Evolutionary conservation across 2,888 invertebrate species (phyloP), one percentile per base, ranked within the genome.

Genomic region (Charanyca ferruginea): DNA sequence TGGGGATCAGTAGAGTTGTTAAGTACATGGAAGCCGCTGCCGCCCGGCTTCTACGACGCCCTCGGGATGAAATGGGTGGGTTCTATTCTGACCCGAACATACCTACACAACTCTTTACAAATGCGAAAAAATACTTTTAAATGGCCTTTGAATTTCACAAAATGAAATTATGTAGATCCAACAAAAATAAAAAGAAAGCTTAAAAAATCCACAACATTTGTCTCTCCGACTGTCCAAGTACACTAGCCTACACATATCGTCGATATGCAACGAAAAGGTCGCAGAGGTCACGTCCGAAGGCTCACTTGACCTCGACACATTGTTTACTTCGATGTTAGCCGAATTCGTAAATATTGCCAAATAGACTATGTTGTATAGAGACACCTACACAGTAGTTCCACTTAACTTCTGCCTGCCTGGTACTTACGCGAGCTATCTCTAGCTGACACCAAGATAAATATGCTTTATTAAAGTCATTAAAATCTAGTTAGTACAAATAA

Each of bases 331-430:
- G 42, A 63, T 62, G 61, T 61, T 64, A 70, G n/a, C 49, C 47
- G 64, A 63, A 70, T 73, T 69, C 49, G 48, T 58, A 74, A 58
- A 64, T 59, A 77, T 80, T 80, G 59, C 73, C 45, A 71, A 79
- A 80, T 49, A 72, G 9, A 23, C 38, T 20, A 38, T n/a, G 13
- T 8, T 16, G 9, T 13, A 0, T 18, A 28, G 9, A 1, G 7
- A 25, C 18, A 32, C 1, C 16, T 22, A 9, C 2, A 44, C 42
- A 38, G 52, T 66, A 66, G 42, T 13, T 53, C 42, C 8, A 53
- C n/a, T 23, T 48, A 32, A 16, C 38, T 38, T 38, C 16, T 38
- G 38, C 38, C 4, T 38, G 38, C 38, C 38, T 38, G 5, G 38
- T 32, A 32, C 32, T 2, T 32, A 1, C 32, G 3, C n/a, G 68